Conservation (phyloP, 2,113 vertebrate genomes). For the Crotophaga sulcirostris region DNA sequence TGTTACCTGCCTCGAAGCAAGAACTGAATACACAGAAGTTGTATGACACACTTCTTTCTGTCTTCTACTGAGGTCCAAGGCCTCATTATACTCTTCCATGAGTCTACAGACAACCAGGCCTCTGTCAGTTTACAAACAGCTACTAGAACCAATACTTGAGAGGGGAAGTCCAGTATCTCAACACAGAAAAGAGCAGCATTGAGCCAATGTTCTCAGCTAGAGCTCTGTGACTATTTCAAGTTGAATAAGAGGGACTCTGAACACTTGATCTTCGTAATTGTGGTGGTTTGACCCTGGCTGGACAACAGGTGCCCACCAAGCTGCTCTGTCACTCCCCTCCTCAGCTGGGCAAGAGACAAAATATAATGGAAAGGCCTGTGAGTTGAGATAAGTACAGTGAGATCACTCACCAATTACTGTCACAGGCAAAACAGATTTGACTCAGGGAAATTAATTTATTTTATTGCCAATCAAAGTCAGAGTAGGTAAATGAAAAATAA, state of each 20-base stretch:
- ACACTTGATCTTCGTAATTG: neutral
- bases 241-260: neutral
- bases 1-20: neutral
- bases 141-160: neutral
- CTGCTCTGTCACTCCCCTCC: neutral
- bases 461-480: neutral
- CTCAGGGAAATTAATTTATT: neutral
- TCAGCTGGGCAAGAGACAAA: neutral
- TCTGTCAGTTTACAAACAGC: neutral
- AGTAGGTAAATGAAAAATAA: neutral
- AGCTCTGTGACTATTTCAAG: neutral
- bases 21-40: neutral
- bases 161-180: neutral
- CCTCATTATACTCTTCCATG: neutral
- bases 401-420: neutral
- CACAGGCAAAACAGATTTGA: neutral
- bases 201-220: neutral
- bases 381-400: neutral
- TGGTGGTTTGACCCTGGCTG: neutral
- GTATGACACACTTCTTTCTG: neutral
- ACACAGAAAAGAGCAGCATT: neutral
- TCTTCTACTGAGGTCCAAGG: neutral
- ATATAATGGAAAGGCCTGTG: neutral
- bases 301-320: neutral
- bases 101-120: neutral